Conservation (phyloP, 1,140 invertebrate genomes). For the Nasonia vitripennis region DNA sequence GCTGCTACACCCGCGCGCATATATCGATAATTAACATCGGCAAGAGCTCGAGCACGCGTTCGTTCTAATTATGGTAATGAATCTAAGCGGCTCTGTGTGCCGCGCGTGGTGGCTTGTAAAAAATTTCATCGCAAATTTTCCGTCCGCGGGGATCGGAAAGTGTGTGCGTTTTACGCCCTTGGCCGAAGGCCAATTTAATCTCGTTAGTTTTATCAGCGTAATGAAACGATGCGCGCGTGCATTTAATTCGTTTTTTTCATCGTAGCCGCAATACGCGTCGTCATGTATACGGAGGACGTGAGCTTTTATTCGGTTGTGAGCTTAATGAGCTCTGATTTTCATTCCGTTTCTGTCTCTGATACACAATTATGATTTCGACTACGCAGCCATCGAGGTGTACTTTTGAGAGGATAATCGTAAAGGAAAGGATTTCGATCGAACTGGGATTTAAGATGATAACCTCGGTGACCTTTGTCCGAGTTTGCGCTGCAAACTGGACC, state of each 20-base stretch:
- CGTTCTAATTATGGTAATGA: background rate
- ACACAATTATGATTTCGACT: background rate
- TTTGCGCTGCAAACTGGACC: background rate
- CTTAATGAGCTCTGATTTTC: background rate
- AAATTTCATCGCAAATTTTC: background rate
- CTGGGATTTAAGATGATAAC: background rate
- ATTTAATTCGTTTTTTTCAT: background rate
- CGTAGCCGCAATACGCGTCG: background rate
- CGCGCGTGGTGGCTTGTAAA: background rate
- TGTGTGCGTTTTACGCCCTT: background rate
- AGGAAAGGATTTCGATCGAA: background rate
- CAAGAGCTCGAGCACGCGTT: background rate
- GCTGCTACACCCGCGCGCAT: background rate
- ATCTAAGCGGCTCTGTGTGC: background rate
- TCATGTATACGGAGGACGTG: background rate
- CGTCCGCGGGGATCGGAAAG: no score
- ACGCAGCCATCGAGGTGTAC: no score
- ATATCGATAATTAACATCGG: conserved; percentile 3
- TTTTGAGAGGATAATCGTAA: background rate
- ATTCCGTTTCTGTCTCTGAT: background rate
- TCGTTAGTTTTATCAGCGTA: background rate
- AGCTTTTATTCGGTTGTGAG: background rate
- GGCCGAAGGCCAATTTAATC: background rate
- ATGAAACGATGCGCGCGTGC: background rate
- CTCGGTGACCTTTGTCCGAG: background rate